Evolutionary conservation across 2,797 vertebrate species (phyloP).

Genomic region (Hoplostethus mediterraneus): DNA sequence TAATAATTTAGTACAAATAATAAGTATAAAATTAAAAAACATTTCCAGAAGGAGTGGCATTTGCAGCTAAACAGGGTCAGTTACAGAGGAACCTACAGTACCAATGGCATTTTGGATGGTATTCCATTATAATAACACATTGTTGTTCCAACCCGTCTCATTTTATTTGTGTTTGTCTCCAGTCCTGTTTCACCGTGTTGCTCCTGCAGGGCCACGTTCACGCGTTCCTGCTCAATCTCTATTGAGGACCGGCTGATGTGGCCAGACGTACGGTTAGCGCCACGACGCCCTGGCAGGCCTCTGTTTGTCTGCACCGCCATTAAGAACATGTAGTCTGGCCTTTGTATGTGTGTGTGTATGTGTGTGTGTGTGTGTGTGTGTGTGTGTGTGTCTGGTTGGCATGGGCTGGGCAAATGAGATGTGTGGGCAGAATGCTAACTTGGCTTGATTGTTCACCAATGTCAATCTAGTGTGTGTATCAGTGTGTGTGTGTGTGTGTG

Average conservation of each 20-base stretch:
- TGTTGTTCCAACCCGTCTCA: no score
- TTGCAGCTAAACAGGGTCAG: no score
- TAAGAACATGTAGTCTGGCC: slow-evolving; percentile 71
- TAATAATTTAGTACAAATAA: no score
- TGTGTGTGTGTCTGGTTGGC: slow-evolving; percentile 63
- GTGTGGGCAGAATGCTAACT: slow-evolving; percentile 77
- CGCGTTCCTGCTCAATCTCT: slow-evolving; percentile 78
- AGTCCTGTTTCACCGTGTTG: slow-evolving; percentile 69
- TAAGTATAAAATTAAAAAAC: no score
- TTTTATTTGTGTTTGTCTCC: slow-evolving; percentile 53
- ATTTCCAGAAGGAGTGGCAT: no score
- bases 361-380: slow-evolving; percentile 29
- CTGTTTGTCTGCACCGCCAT: slow-evolving; percentile 71
- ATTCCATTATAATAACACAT: no score
- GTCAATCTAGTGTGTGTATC: slow-evolving; percentile 36
- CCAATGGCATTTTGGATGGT: no score
- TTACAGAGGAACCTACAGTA: no score
- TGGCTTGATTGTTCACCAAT: slow-evolving; percentile 48
- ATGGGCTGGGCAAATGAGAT: slow-evolving; percentile 42
- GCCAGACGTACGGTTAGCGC: slow-evolving; percentile 69
- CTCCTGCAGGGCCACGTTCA: slow-evolving; percentile 72
- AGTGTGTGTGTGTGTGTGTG: slow-evolving; percentile 9
- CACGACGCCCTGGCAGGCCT: slow-evolving; percentile 72
- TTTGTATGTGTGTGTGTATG: slow-evolving; percentile 63
- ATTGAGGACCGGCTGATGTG: slow-evolving; percentile 73